Evolutionary conservation across 2,888 invertebrate genomes (phyloP).

Genomic region (Chrysolina oricalcia): DNA sequence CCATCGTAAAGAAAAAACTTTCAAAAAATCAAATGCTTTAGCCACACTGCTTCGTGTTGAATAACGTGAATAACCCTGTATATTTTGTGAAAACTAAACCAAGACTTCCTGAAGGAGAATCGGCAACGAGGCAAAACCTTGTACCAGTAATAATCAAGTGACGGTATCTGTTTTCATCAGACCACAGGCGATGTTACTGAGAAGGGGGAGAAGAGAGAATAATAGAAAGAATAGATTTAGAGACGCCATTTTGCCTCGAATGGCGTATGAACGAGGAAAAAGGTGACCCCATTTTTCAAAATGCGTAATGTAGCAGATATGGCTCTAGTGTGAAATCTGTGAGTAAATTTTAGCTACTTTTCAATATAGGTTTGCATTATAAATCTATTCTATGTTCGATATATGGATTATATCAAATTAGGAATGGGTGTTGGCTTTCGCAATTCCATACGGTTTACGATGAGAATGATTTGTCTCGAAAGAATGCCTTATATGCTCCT

Average conservation of each 20-base stretch:
- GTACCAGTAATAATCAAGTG: neutral
- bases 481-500: neutral
- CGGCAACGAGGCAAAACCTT: conserved; percentile 18
- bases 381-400: neutral
- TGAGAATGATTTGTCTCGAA: neutral
- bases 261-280: neutral
- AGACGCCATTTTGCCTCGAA: conserved; percentile 19
- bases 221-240: neutral
- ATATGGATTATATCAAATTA: conserved; percentile 5
- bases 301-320: conserved; percentile 6
- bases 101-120: neutral
- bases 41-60: too few species aligned
- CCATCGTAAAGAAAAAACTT: too few species aligned
- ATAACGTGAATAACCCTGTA: too few species aligned
- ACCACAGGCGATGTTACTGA: neutral
- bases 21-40: too few species aligned
- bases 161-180: neutral
- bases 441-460: neutral
- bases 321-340: conserved; percentile 21
- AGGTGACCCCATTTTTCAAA: neutral
- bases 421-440: conserved; percentile 15
- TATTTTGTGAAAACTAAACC: neutral
- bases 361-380: neutral
- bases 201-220: conserved; percentile 18
- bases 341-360: conserved; percentile 15